Evolutionary conservation across 2,888 invertebrate genomes (phyloP), one percentile per base, ranked within the genome.

Genomic region (Drosophila eohydei): DNA sequence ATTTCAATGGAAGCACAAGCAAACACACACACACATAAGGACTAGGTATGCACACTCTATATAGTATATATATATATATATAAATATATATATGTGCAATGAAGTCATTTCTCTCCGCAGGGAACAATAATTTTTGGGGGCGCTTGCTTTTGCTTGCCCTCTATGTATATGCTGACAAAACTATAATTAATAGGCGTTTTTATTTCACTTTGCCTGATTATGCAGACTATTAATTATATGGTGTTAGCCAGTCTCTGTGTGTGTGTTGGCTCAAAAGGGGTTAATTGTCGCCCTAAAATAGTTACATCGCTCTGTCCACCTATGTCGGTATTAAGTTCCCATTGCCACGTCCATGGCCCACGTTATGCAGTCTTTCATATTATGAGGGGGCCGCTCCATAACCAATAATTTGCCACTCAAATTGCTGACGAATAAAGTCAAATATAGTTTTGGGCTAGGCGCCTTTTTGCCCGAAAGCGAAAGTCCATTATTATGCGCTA

Each of bases 401-500:
- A 65, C 55, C 55, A 59, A 59, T 70, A 44, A 74, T 70, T 71
- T 74, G 52, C 61, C 46, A 38, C 57, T 46, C 59, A 61, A 75
- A 75, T 74, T 77, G 72, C 72, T 60, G 56, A 58, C 57, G 48
- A 60, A 73, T 55, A 54, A 63, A 62, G 46, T 48, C 32, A 63
- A 71, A 61, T 52, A 65, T 38, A 36, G 21, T 56, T 36, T 57
- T 46, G 40, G 40, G 38, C 30, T 6, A 38, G 46, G 48, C 52
- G n/a, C 48, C 32, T 38, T 38, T 56, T 48, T 46, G 44, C 34
- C 28, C 38, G 55, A 64, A 60, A 77, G 71, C 30, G 68, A 87
- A 85, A 89, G 85, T 84, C 88, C 71, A 75, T 88, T 82, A 86
- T 86, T 88, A 89, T 88, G 85, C 90, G 72, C 68, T 78, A 85